These are phyloP conservation scores for Hetaerina americana DNA, from an alignment of 1,140 invertebrate species.

Conservation along the genomic window DNA sequence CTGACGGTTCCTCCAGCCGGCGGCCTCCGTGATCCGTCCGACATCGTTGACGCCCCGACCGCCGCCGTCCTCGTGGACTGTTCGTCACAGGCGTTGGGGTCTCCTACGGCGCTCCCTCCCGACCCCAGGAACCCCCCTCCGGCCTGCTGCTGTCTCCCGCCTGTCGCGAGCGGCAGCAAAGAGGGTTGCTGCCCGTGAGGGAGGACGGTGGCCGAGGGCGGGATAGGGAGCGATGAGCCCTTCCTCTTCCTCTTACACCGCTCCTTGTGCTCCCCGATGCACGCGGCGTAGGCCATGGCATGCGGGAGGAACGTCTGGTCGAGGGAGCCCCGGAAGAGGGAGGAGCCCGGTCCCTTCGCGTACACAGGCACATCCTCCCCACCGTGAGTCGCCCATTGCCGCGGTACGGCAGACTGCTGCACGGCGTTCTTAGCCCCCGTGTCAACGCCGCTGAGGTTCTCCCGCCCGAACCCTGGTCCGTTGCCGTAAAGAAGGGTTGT, in stretches of 20 bases:
- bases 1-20: not conserved
- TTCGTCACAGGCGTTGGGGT: not conserved
- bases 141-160: too few species aligned
- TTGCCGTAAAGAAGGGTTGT: constrained; percentile 59
- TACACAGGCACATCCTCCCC: constrained; percentile 83
- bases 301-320: constrained; percentile 67
- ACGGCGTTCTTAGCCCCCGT: constrained; percentile 20
- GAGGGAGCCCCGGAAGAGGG: constrained; percentile 40
- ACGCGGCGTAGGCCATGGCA: constrained; percentile 58
- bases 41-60: not conserved
- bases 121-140: too few species aligned
- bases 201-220: not conserved
- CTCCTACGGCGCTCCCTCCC: too few species aligned
- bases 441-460: constrained; percentile 25
- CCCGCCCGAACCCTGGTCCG: constrained; percentile 47
- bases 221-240: not conserved
- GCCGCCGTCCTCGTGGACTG: not conserved
- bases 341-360: constrained; percentile 37
- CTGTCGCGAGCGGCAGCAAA: too few species aligned
- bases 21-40: not conserved
- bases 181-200: too few species aligned
- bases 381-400: constrained; percentile 70
- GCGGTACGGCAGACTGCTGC: constrained; percentile 44
- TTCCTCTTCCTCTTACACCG: constrained; percentile 38
- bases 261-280: constrained; percentile 45